Base-by-base conservation (phyloP, 2,888 invertebrate genomes). In the Synergus gifuensis region DNA sequence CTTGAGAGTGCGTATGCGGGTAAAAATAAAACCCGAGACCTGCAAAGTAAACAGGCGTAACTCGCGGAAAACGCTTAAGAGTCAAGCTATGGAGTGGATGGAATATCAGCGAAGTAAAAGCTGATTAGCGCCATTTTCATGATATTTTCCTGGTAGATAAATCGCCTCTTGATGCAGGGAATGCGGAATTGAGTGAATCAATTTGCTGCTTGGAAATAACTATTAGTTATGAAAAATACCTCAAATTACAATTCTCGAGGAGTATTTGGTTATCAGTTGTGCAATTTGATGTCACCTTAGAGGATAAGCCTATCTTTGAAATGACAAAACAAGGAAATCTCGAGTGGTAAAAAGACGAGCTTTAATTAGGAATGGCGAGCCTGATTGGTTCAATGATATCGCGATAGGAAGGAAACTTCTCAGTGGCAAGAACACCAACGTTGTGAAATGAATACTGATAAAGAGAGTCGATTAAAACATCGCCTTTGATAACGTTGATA, bases 11-110 rank as follows among this genome's bases (percentile, higher is more conserved):
- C 73, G 54, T 73, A 49, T 54, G 54, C 36, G 36, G 36, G 73
- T 73, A 73, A 73, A 73, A 73, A 73, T 73, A 73, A 73, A 73
- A 54, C 73, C 40, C 36, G 54, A 36, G 49, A 73, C 54, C 14
- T 54, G 36, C 73, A 49, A 73, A 60, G 36, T 73, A 73, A 73
- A 73, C 49, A 40, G 49, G 40, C 54, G 36, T 73, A 54, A 73
- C 36, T 73, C 36, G 36, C 73, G 36, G 54, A 54, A 54, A 73
- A 54, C n/a, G 28, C 36, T 69, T 16, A 49, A 8, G 49, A 60
- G 18, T 60, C 36, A 36, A 49, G 49, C 49, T 28, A n/a, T 36
- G 16, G 49, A 49, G 36, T 46, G 60, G 60, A 67, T 54, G 36
- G 36, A 54, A 73, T 73, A 73, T 54, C 73, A 73, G 73, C n/a